Evolutionary conservation across 2,113 vertebrate genomes (phyloP).

Genomic region (Trematocara zebra): DNA sequence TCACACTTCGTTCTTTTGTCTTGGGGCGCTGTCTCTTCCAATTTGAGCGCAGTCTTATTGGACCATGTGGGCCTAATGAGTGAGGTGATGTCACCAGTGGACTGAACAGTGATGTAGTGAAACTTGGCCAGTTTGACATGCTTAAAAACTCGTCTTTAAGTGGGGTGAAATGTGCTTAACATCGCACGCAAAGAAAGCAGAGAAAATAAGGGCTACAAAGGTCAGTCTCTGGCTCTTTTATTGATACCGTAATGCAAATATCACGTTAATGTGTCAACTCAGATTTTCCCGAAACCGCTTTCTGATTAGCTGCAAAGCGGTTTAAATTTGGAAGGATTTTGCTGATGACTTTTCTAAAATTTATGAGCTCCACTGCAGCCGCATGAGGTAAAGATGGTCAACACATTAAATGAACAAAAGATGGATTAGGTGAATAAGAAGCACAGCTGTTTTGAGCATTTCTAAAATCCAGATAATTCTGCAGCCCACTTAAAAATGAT

Average conservation of each 20-base stretch:
- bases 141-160: background rate
- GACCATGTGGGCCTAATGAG: slow-evolving; percentile 33
- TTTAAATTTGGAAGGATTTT: background rate
- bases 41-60: slow-evolving; percentile 6
- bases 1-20: slow-evolving; percentile 59
- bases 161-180: background rate
- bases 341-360: background rate
- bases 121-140: background rate
- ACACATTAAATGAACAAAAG: background rate
- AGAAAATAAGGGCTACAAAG: background rate
- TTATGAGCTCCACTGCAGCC: background rate
- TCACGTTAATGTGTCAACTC: background rate
- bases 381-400: background rate
- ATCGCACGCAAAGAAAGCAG: background rate
- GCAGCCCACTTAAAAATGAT: background rate
- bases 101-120: slow-evolving; percentile 22
- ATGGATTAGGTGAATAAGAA: background rate
- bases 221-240: background rate
- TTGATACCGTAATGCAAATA: background rate
- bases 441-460: background rate
- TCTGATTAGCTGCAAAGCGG: background rate
- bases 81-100: slow-evolving; percentile 51
- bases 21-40: background rate
- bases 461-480: background rate
- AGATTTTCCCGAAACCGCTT: background rate